phyloP scores from a whole-genome alignment of 2,113 vertebrate genomes.

The Lepus timidus region DNA sequence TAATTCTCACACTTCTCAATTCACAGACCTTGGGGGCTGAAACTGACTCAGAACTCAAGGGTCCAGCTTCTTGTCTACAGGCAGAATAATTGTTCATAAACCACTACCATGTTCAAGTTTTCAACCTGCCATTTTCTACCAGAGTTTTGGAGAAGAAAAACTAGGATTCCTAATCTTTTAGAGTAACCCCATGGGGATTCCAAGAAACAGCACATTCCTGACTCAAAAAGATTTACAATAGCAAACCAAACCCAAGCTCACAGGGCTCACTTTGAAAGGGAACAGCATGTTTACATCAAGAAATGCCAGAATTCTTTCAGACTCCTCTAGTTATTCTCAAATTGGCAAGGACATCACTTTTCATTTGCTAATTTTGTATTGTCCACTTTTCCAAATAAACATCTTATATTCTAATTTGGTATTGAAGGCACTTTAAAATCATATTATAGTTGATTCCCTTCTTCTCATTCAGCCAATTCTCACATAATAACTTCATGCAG shows the following conservation, averaged over 20 bases:
- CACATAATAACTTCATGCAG: neutral
- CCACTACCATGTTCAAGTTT: neutral
- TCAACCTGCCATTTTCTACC: neutral
- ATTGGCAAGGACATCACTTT: neutral
- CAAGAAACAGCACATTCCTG: slow-evolving; percentile 11
- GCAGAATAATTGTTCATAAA: neutral
- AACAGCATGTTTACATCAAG: neutral
- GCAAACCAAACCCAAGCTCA: neutral
- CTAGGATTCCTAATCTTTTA: slow-evolving; percentile 18
- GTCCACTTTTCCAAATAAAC: slow-evolving; percentile 20
- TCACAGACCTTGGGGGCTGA: neutral
- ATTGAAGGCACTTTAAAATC: slow-evolving; percentile 21
- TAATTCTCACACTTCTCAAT: slow-evolving; percentile 22
- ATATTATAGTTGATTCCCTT: slow-evolving; percentile 6
- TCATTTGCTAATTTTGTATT: neutral
- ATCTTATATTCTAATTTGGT: neutral
- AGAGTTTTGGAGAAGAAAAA: slow-evolving; percentile 36
- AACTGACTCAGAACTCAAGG: neutral
- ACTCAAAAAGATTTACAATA: neutral
- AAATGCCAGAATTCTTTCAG: neutral
- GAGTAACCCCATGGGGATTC: neutral
- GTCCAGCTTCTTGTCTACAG: neutral
- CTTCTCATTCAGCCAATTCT: neutral
- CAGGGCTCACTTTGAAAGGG: neutral
- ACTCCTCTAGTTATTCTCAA: neutral